These are phyloP conservation scores for Lypha dubia DNA, from an alignment of 2,888 invertebrate species.

Conservation along the genomic window DNA sequence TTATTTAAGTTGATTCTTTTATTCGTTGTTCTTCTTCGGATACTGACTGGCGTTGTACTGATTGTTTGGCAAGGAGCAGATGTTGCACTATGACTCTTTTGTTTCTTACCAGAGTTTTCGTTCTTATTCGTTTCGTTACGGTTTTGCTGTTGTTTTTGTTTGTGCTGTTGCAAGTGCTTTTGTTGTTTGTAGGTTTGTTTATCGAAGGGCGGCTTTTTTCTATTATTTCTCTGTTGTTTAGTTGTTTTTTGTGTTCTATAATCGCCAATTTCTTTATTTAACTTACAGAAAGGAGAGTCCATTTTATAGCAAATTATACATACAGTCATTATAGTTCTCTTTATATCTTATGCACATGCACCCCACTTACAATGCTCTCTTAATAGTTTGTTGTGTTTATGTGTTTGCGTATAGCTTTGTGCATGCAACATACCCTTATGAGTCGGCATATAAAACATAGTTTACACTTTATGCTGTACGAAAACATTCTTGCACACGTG, in stretches of 20 bases:
- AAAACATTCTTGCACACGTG: constrained; percentile 65
- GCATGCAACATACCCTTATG: constrained; percentile 33
- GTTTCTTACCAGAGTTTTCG: constrained; percentile 62
- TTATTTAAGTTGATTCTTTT: constrained; percentile 54
- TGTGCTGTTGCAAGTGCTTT: constrained; percentile 56
- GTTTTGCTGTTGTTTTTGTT: constrained; percentile 48
- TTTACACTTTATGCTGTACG: constrained; percentile 22
- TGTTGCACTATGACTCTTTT: constrained; percentile 76
- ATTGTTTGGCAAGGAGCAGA: constrained; percentile 82
- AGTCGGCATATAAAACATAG: constrained; percentile 40
- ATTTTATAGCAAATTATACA: constrained; percentile 41
- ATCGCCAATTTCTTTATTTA: constrained; percentile 14
- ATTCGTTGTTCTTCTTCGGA: constrained; percentile 73
- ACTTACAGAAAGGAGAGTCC: neutral
- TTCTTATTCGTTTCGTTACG: constrained; percentile 68
- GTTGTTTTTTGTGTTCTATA: constrained; percentile 45
- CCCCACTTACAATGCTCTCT: constrained; percentile 25
- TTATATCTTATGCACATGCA: constrained; percentile 2
- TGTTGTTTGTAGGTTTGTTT: constrained; percentile 64
- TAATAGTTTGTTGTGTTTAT: neutral
- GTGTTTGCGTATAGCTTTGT: neutral
- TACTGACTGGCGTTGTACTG: constrained; percentile 81
- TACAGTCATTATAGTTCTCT: constrained; percentile 4
- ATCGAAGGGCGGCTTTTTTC: constrained; percentile 66
- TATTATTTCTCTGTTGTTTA: constrained; percentile 41